A percentile compares a stretch with the other conserved stretches of the same genome.
Evolutionary conservation across 2,797 vertebrate genomes (phyloP).

Genomic region (Eulemur coronatus): DNA sequence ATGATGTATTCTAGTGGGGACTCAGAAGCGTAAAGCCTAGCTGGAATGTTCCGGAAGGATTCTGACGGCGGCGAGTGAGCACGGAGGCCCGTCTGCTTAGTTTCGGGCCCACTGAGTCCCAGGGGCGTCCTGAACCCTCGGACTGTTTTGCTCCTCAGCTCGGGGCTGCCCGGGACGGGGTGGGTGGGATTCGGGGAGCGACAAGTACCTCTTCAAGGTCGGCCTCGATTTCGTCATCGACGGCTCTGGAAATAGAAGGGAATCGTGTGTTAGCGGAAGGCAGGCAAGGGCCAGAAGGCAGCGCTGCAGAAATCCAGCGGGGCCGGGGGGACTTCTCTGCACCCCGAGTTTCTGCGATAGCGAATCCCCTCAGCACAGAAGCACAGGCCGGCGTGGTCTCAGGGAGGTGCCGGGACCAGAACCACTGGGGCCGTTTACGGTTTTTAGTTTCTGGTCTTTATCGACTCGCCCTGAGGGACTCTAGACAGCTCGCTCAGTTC

Average conservation of each 20-base stretch:
- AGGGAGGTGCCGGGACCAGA: no score
- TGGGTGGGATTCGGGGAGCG: background rate
- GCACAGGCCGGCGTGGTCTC: background rate
- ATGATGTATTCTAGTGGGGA: background rate
- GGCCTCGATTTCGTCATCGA: constrained; percentile 89
- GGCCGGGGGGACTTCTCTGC: background rate
- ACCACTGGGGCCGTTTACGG: background rate
- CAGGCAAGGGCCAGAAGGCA: background rate
- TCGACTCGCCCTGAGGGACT: background rate
- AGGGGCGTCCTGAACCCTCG: background rate
- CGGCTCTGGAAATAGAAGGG: constrained; percentile 84
- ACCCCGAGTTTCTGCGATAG: background rate
- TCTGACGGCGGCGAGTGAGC: rapidly evolving
- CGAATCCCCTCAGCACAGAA: background rate
- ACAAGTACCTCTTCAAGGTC: constrained; percentile 89
- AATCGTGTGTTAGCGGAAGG: constrained; percentile 24
- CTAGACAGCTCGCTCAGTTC: background rate
- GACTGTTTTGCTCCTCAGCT: background rate
- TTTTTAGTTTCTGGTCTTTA: background rate
- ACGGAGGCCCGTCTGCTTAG: rapidly evolving
- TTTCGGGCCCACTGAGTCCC: background rate
- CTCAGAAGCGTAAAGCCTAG: background rate
- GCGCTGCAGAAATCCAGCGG: background rate
- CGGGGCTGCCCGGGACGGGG: background rate
- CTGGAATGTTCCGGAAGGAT: background rate